Evolutionary conservation across 2,797 vertebrate genomes (phyloP).

Genomic region (Varecia variegata): DNA sequence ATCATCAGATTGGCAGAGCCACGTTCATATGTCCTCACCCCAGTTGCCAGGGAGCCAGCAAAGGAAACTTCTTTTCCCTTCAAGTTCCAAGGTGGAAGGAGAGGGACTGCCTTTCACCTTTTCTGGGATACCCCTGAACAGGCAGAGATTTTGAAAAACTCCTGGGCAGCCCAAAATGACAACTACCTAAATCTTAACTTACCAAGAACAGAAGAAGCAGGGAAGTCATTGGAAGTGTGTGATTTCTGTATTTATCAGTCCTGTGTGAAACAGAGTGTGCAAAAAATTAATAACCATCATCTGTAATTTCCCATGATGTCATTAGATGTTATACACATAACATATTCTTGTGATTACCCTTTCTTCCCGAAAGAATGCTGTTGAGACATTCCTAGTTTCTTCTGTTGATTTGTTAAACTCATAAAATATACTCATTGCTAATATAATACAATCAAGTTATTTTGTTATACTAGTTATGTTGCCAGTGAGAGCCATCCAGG

Average conservation of each 20-base stretch:
- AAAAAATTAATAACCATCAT: not conserved
- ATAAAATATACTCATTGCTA: not conserved
- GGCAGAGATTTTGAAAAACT: not conserved
- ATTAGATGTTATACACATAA: not conserved
- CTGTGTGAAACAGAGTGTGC: not conserved
- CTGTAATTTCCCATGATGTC: not conserved
- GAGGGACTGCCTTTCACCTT: not conserved
- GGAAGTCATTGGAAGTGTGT: not conserved
- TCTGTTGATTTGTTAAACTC: slow-evolving; percentile 12
- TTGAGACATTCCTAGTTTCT: not conserved
- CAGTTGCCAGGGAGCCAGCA: not conserved
- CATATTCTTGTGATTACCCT: not conserved
- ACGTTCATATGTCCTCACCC: not conserved
- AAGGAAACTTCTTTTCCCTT: not conserved
- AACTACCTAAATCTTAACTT: not conserved
- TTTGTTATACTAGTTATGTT: not conserved
- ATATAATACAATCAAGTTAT: not conserved
- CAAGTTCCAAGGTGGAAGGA: not conserved
- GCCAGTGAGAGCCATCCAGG: not conserved
- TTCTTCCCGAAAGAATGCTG: not conserved
- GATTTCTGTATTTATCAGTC: not conserved
- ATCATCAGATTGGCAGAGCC: not conserved
- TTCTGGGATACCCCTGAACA: not conserved
- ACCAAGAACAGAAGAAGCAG: not conserved
- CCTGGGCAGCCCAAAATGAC: not conserved